Evolutionary conservation across 2,888 invertebrate genomes (phyloP).

Genomic region (Dichetophora obliterata): DNA sequence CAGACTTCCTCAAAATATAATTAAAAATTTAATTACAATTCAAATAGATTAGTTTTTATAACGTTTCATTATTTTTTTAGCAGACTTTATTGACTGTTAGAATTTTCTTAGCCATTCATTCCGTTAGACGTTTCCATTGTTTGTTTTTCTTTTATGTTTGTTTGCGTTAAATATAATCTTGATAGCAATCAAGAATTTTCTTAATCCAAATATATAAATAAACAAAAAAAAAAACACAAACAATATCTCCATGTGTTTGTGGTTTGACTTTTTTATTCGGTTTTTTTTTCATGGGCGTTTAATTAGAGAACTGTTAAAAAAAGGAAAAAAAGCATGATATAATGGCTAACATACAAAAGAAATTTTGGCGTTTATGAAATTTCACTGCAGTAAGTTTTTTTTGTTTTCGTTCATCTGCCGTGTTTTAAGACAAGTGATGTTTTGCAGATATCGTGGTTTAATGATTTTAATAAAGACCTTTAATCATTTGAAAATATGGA

Average conservation of each 20-base stretch:
- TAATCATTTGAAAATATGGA: no score
- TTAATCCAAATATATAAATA: neutral
- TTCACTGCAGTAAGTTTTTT: neutral
- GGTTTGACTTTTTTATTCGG: neutral
- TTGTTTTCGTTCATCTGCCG: slow-evolving; percentile 1
- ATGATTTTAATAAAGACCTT: no score
- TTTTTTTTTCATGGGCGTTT: neutral
- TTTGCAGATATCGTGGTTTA: neutral
- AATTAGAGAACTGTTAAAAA: neutral
- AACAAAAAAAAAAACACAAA: no score
- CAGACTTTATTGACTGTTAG: neutral
- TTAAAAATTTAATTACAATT: neutral
- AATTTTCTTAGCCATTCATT: neutral
- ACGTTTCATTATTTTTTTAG: no score
- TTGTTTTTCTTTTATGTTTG: slow-evolving; percentile 17
- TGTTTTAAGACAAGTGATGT: slow-evolving; percentile 43
- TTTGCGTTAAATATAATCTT: neutral
- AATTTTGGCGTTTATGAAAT: neutral
- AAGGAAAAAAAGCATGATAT: neutral
- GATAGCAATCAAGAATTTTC: neutral
- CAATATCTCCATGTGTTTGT: neutral
- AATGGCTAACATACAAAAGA: neutral
- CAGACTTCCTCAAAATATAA: no score
- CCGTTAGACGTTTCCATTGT: neutral
- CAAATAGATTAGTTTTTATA: neutral